Conservation (phyloP, 2,888 invertebrate species). For the Plagiodera versicolora region DNA sequence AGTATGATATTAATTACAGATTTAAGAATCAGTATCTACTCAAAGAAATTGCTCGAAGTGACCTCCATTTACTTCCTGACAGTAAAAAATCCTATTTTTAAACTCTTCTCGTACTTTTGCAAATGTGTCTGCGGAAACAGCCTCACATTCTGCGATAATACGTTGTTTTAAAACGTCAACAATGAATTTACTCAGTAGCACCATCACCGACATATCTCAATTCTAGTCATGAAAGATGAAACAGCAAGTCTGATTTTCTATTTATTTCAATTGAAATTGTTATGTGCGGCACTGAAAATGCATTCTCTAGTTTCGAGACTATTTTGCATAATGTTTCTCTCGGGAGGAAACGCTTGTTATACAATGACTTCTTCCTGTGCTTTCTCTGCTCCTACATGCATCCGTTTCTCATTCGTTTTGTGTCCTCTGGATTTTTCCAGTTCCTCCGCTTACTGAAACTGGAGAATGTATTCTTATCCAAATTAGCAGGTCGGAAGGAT, state of each 20-base stretch:
- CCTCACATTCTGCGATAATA: too few species aligned
- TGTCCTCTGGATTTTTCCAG: conserved; percentile 18
- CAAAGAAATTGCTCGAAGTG: too few species aligned
- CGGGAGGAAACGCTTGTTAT: conserved; percentile 46
- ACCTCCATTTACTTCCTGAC: too few species aligned
- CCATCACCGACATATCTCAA: too few species aligned
- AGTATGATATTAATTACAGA: too few species aligned
- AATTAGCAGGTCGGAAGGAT: background rate
- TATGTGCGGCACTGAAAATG: background rate
- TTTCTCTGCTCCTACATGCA: conserved; percentile 45
- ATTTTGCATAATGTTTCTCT: conserved; percentile 52
- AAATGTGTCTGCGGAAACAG: too few species aligned
- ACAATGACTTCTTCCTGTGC: conserved; percentile 43
- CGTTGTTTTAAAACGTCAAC: too few species aligned
- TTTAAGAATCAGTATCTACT: too few species aligned
- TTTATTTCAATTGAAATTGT: background rate
- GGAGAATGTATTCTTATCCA: background rate
- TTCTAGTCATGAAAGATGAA: background rate
- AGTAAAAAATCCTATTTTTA: too few species aligned
- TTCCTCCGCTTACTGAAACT: background rate
- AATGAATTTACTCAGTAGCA: too few species aligned
- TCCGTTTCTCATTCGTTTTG: conserved; percentile 34
- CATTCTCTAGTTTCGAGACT: conserved; percentile 33
- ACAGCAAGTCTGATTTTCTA: background rate
- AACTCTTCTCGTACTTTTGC: too few species aligned